These are phyloP conservation scores for Galagoides demidoff DNA, from an alignment of 2,797 vertebrate genomes.

Conservation along the genomic window DNA sequence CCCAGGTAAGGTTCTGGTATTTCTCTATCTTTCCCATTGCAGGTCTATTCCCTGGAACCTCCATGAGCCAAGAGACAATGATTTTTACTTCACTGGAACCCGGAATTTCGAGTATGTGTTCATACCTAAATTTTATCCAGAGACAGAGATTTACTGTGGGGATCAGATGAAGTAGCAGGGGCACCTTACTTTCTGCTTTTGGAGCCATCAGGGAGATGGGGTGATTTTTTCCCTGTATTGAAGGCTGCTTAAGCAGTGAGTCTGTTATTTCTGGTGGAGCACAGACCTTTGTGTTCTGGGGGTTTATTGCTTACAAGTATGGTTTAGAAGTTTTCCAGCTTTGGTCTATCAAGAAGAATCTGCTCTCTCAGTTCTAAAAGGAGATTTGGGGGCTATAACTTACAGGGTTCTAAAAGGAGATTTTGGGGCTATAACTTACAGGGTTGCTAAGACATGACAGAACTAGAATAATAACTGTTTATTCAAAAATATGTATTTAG, in stretches of 20 bases:
- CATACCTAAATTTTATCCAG: neutral
- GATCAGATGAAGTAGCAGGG: neutral
- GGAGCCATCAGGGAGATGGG: neutral
- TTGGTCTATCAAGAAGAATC: neutral
- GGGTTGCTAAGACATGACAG: neutral
- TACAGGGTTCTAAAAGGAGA: too few relatives aligned
- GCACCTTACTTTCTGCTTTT: neutral
- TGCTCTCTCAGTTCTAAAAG: neutral
- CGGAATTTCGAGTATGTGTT: constrained; percentile 92
- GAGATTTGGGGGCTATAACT: neutral
- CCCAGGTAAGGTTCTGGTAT: neutral
- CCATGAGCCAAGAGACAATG: constrained; percentile 90
- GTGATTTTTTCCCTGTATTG: neutral
- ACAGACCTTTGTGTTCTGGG: neutral
- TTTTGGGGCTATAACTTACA: neutral
- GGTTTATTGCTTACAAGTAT: neutral
- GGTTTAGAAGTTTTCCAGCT: neutral
- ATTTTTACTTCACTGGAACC: constrained; percentile 90
- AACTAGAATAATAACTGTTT: neutral
- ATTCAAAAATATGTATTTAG: neutral
- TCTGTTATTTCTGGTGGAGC: neutral
- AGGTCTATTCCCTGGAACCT: constrained; percentile 95
- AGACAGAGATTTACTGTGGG: neutral
- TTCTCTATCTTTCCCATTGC: constrained; percentile 55
- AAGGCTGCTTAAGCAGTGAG: neutral